These are phyloP conservation scores for Meteorus cinctellus DNA, from an alignment of 2,888 invertebrate species.

Conservation along the genomic window DNA sequence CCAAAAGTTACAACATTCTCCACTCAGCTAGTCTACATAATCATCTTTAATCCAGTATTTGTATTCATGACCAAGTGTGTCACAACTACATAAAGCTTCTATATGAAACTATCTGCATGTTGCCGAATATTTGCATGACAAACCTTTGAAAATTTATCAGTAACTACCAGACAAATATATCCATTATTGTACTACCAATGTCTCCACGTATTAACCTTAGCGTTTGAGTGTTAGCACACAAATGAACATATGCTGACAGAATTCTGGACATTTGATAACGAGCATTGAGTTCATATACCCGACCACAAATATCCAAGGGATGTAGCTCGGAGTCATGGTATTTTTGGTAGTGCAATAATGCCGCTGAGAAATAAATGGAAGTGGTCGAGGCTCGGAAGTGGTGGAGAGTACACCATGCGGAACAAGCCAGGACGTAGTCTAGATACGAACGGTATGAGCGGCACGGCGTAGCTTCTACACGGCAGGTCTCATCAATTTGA, in stretches of 20 bases:
- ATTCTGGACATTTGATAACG: not conserved
- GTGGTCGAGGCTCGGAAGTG: constrained; percentile 31
- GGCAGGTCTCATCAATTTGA: constrained; percentile 35
- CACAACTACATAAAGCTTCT: not conserved
- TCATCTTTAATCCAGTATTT: constrained; percentile 63
- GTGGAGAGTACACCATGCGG: constrained; percentile 34
- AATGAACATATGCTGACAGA: not conserved
- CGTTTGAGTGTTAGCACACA: not conserved
- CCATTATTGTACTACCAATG: not conserved
- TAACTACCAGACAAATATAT: constrained; percentile 1
- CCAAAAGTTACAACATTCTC: constrained; percentile 37
- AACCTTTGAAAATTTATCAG: not conserved
- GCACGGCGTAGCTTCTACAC: constrained; percentile 19
- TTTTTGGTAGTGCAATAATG: constrained; percentile 14
- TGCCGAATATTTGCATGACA: not conserved
- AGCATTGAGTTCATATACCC: not conserved
- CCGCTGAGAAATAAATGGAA: constrained; percentile 27
- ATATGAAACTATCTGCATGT: not conserved
- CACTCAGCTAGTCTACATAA: constrained; percentile 63
- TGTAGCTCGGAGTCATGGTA: constrained; percentile 6
- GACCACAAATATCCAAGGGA: constrained; percentile 16
- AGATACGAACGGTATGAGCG: constrained; percentile 40
- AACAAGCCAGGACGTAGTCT: constrained; percentile 22
- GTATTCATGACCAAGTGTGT: constrained; percentile 56
- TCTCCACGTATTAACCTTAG: not conserved